These are phyloP conservation scores for Harpagus bidentatus DNA, from an alignment of 2,113 vertebrate species.

Conservation along the genomic window DNA sequence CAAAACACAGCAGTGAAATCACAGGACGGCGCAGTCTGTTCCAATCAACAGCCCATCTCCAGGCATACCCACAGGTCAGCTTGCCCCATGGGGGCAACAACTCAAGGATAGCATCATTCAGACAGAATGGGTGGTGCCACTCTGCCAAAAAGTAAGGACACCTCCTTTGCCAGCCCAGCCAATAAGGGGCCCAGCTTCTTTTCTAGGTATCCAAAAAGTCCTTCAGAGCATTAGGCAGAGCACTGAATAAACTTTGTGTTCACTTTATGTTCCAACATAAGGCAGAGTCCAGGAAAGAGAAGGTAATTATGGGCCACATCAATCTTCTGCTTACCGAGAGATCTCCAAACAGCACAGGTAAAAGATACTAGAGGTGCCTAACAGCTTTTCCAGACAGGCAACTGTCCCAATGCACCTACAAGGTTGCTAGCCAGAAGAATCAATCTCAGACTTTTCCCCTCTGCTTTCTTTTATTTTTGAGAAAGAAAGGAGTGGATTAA, in stretches of 20 bases:
- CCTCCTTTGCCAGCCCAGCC: background rate
- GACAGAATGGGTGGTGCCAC: background rate
- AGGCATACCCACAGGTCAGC: background rate
- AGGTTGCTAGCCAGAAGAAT: background rate
- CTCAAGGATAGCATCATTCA: background rate
- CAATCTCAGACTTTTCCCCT: background rate
- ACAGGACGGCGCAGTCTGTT: accelerated
- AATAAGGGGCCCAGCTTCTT: background rate
- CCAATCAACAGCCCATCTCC: background rate
- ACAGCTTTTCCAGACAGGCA: background rate
- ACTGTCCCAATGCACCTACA: accelerated
- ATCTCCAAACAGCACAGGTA: background rate
- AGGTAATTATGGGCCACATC: background rate
- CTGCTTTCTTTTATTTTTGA: background rate
- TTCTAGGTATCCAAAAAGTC: background rate
- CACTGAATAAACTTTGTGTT: background rate
- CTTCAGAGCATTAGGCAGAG: background rate
- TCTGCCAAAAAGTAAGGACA: background rate
- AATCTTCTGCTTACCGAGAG: background rate
- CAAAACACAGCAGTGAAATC: background rate
- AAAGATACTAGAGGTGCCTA: background rate
- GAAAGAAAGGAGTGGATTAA: background rate
- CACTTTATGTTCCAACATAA: background rate
- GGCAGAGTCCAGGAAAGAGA: background rate
- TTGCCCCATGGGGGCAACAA: background rate